Base-by-base conservation (phyloP, 2,797 vertebrate species). In the Melanotaenia boesemani region DNA sequence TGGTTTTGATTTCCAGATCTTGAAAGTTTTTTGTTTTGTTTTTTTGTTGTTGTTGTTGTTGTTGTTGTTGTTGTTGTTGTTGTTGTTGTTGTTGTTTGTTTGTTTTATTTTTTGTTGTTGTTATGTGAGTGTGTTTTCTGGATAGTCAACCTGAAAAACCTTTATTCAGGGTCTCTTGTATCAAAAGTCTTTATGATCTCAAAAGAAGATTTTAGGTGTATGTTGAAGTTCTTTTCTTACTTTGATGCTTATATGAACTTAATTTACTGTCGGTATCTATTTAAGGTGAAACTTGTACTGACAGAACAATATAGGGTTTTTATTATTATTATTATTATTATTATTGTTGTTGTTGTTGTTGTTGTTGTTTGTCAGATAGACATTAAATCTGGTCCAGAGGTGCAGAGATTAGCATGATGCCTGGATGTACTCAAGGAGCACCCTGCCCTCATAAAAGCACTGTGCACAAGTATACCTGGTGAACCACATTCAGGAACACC, bases 331-430 rank as follows among this genome's bases (percentile, higher is more conserved):
- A n/a, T n/a, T n/a, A n/a, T n/a, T n/a, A n/a, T n/a, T n/a, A n/a
- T n/a, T 34, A 32, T 34, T 34, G 3, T 6, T 3, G 32, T 34
- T 3, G 6, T 34, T 34, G 34, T 6, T 34, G 3, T 3, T 3
- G 3, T 34, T 34, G 34, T 13, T 41, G 41, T 41, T 44, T 58
- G 82, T 22, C 91, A 96, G 95, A 94, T 95, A 75, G 89, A 94
- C 8, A 82, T 93, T 63, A 93, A 95, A 82, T 82, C 76, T 95
- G 41, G 91, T 95, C 63, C 90, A 88, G 52, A 94, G 95, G 93
- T 80, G 93, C 10, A 88, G 84, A 44, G 86, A 93, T 4, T 92
- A 95, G 54, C 95, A 94, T 5, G 76, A 88, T n/a, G 32, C 6
- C 34, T 95, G 94, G 95, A 85, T 95, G 15, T 81, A 85, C 67